Percentiles rank a stretch among this genome's conserved stretches.
Conservation (phyloP, 2,797 vertebrate species). For the Chlorospingus flavigularis region DNA sequence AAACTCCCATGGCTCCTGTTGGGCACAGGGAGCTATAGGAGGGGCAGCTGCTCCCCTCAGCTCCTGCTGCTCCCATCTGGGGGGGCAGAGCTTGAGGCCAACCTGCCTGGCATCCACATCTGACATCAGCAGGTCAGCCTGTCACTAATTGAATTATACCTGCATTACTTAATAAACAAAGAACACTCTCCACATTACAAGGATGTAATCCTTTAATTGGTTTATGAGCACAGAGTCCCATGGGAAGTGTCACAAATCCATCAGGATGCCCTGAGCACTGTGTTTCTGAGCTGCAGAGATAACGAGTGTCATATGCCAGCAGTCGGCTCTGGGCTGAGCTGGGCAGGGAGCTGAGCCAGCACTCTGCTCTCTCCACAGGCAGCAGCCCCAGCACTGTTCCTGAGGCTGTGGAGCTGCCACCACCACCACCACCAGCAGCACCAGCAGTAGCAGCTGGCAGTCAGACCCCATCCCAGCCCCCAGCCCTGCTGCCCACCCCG, state of each 20-base stretch:
- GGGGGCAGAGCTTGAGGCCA: background rate
- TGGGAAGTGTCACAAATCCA: constrained; percentile 46
- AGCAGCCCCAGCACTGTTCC: background rate
- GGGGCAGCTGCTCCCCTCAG: background rate
- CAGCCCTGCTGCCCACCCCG: rapidly evolving
- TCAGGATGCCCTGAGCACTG: constrained; percentile 42
- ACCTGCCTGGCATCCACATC: background rate
- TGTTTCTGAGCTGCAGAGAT: constrained; percentile 29
- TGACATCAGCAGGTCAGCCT: constrained; percentile 32
- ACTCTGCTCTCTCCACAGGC: background rate
- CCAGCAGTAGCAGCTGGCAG: background rate
- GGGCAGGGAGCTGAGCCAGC: background rate
- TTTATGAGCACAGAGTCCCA: constrained; percentile 40
- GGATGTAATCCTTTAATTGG: constrained; percentile 60
- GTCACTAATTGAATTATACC: constrained; percentile 56
- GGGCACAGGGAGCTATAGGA: rapidly evolving
- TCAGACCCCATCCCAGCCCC: rapidly evolving
- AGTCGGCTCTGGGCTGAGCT: background rate
- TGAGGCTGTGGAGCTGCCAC: rapidly evolving
- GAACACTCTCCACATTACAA: constrained; percentile 29
- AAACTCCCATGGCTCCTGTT: rapidly evolving
- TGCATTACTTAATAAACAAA: constrained; percentile 59
- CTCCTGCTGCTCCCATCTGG: rapidly evolving
- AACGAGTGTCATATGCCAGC: background rate
- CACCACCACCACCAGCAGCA: background rate